Percentiles rank a stretch among this genome's conserved stretches.
Conservation (phyloP, 2,888 invertebrate species). For the Coremacera marginata region DNA sequence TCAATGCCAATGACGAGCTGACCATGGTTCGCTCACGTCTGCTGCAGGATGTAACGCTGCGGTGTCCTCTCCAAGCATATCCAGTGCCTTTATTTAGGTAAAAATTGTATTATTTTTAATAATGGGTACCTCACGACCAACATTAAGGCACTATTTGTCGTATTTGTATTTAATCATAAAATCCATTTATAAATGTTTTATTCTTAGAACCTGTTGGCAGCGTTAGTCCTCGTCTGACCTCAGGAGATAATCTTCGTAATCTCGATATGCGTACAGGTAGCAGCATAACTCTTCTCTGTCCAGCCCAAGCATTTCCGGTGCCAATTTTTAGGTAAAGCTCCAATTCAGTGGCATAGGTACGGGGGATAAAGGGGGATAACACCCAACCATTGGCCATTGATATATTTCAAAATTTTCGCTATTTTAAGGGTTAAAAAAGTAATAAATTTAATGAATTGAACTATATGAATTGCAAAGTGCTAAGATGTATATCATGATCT, state of each 20-base stretch:
- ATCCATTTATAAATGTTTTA: neutral
- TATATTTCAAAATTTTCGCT: no score
- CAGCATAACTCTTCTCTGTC: conserved; percentile 72
- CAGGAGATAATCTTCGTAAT: conserved; percentile 72
- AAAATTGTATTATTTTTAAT: conserved; percentile 17
- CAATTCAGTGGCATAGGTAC: no score
- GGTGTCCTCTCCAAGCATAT: conserved; percentile 77
- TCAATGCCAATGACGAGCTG: conserved; percentile 75
- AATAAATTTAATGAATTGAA: no score
- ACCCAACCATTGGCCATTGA: no score
- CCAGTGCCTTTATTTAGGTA: conserved; percentile 77
- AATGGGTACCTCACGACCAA: neutral
- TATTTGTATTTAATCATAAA: neutral
- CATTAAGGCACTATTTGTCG: neutral
- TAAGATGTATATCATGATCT: no score
- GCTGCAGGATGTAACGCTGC: conserved; percentile 63
- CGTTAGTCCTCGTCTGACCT: conserved; percentile 76
- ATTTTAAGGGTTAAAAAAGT: no score
- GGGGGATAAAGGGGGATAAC: no score
- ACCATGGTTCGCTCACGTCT: conserved; percentile 54
- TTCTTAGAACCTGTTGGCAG: conserved; percentile 63
- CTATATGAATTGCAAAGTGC: no score
- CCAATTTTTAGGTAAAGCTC: neutral
- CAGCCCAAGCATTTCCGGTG: conserved; percentile 77
- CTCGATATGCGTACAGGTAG: conserved; percentile 52